These are phyloP conservation scores for Lasioglossum figueresi DNA, from an alignment of 2,888 invertebrate species.

Conservation along the genomic window DNA sequence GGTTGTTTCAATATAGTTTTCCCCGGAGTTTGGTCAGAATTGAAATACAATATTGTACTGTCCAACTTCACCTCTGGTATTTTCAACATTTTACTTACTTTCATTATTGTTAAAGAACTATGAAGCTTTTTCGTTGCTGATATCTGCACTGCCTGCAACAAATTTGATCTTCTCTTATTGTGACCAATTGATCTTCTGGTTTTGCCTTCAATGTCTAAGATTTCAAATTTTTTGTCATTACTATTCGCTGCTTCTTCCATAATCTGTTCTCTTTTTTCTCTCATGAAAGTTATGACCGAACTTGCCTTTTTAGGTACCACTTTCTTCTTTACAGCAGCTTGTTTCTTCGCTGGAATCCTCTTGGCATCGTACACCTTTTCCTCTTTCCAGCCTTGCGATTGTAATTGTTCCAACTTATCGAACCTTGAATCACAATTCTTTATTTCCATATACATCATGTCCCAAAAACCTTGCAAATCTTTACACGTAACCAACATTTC, in stretches of 20 bases:
- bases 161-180: constrained; percentile 45
- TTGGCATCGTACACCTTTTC: constrained; percentile 75
- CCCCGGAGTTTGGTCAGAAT: constrained; percentile 78
- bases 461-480: constrained; percentile 95
- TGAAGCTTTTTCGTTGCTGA: constrained; percentile 56
- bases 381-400: constrained; percentile 84
- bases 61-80: constrained; percentile 76
- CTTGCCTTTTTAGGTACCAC: constrained; percentile 55
- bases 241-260: not conserved
- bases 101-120: constrained; percentile 75
- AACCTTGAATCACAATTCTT: constrained; percentile 77
- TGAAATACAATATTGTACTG: constrained; percentile 75
- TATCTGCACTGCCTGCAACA: constrained; percentile 58
- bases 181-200: constrained; percentile 16
- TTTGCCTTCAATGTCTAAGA: not conserved
- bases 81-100: constrained; percentile 75
- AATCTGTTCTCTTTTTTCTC: constrained; percentile 73
- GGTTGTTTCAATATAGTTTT: constrained; percentile 77
- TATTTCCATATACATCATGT: constrained; percentile 91
- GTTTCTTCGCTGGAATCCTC: constrained; percentile 54
- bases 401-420: constrained; percentile 69
- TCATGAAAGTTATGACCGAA: constrained; percentile 70
- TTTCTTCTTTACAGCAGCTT: constrained; percentile 47
- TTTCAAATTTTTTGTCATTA: not conserved
- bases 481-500: constrained; percentile 86